Evolutionary conservation across 2,797 vertebrate genomes (phyloP).

Genomic region (Poeciliopsis presidionis): DNA sequence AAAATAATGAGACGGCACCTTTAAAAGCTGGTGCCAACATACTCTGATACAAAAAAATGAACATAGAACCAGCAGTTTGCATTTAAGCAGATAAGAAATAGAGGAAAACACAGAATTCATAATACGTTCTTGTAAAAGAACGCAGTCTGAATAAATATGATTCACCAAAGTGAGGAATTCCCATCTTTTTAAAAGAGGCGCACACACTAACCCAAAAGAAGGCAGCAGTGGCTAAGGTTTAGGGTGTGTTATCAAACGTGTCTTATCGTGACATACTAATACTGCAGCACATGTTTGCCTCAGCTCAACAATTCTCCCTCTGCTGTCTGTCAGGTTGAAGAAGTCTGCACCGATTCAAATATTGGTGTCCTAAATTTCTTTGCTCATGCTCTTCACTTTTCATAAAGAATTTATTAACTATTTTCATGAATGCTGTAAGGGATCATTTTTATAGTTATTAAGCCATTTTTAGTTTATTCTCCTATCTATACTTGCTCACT

Average conservation of each 20-base stretch:
- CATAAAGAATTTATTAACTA: background rate
- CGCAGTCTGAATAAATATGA: background rate
- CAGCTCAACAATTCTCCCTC: background rate
- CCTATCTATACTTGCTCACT: background rate
- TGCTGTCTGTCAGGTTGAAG: background rate
- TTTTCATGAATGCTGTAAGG: background rate
- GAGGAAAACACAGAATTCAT: no score
- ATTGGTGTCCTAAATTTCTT: background rate
- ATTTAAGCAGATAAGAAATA: no score
- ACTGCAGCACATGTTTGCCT: background rate
- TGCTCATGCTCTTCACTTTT: background rate
- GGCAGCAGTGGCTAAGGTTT: background rate
- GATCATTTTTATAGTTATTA: background rate
- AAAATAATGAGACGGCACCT: no score
- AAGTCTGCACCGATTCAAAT: background rate
- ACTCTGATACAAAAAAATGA: no score
- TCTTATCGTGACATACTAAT: background rate
- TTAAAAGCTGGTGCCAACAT: no score
- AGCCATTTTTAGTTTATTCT: background rate
- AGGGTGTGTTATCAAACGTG: background rate
- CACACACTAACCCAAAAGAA: background rate
- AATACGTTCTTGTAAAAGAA: background rate
- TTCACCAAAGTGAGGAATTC: background rate
- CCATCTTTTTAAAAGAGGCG: background rate
- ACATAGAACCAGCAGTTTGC: no score